These are phyloP conservation scores for Pollenia angustigena DNA, from an alignment of 2,888 invertebrate genomes.

Conservation along the genomic window DNA sequence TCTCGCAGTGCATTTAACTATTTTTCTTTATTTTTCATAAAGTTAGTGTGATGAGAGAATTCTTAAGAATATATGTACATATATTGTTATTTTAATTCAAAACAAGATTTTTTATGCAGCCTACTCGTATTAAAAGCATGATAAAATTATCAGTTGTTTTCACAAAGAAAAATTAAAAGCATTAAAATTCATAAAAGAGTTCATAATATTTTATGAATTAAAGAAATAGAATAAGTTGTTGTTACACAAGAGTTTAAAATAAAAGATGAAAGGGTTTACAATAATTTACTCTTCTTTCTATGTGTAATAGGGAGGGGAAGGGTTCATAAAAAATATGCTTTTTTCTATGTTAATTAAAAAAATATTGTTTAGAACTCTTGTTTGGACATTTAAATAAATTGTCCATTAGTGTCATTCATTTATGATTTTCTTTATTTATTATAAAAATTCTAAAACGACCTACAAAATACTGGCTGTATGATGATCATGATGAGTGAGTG, in stretches of 20 bases:
- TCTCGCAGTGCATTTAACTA: conserved; percentile 1
- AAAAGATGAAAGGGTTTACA: not conserved
- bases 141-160: conserved; percentile 10
- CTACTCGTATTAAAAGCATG: conserved; percentile 21
- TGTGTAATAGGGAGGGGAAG: no score
- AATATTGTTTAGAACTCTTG: not conserved
- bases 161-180: conserved; percentile 4
- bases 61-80: conserved; percentile 8
- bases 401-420: conserved; percentile 6
- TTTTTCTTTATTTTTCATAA: conserved; percentile 13
- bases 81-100: conserved; percentile 27
- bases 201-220: conserved; percentile 1
- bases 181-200: conserved; percentile 16
- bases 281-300: conserved; percentile 13
- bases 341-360: not conserved
- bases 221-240: conserved; percentile 9
- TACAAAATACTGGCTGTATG: conserved; percentile 3
- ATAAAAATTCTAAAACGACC: conserved; percentile 7
- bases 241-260: conserved; percentile 4
- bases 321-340: not conserved
- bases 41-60: conserved; percentile 14
- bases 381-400: conserved; percentile 24
- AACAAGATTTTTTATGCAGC: conserved; percentile 6
- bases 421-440: conserved; percentile 7
- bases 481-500: not conserved